Base-by-base conservation (phyloP, 2,113 vertebrate genomes). In the Prolemur simus region DNA sequence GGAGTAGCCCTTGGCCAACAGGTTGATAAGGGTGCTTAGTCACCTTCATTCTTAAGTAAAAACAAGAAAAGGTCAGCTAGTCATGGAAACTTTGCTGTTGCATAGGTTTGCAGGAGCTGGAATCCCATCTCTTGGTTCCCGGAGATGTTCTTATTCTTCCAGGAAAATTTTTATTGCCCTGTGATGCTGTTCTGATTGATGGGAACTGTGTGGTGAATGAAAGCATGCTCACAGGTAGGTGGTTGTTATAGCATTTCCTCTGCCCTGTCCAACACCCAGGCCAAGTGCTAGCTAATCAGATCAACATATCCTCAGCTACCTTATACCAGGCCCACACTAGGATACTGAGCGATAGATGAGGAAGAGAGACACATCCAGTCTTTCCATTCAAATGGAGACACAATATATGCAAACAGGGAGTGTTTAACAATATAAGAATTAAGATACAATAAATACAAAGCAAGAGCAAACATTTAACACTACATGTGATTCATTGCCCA, bases 141-240 rank as follows among this genome's bases (percentile, higher is more conserved):
- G 98, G 97, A 82, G 98, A 98, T 29, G 14, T 95, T 66, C 94
- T 99, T 73, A 52, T 98, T 89, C 95, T 98, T 63, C 94, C 97
- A 29, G 94, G 96, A 58, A 98, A 97, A 56, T n/a, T 96, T 0
- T 82, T 93, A 52, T 88, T 99, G 69, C 98, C 98, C 0, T 98
- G 98, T 29, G 98, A 98, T 85, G 98, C 98, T 73, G 14, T 98
- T 56, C 90, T 99, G 84, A 96, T 98, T 25, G 98, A 98, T n/a
- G 98, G 98, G 73, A 98, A 91, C 73, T 98, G 98, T 13, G 96
- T 98, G 96, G 97, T 98, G 76, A 98, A 98, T 32, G 98, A 99
- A 97, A 97, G 98, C 73, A 98, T 98, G 98, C 98, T 99, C 49
- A 98, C 98, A 98, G 98, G 98, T 98, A 95, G 23, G 97, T 20